Percentiles rank a stretch among this genome's conserved stretches.
Evolutionary conservation across 2,888 invertebrate species (phyloP).

Genomic region (Platerodrilus igneus): DNA sequence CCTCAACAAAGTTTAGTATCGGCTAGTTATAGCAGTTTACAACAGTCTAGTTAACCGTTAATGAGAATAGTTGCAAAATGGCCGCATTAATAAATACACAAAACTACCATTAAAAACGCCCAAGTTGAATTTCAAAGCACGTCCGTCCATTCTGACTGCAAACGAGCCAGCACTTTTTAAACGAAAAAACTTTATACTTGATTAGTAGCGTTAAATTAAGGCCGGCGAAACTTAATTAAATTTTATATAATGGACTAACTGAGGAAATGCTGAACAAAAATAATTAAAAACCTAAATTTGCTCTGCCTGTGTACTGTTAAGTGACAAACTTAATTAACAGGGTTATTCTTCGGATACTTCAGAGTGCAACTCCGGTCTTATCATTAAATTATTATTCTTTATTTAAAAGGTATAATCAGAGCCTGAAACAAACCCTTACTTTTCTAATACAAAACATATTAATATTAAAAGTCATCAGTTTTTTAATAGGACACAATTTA

Average conservation of each 20-base stretch:
- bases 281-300: slow-evolving; percentile 52
- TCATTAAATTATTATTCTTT: slow-evolving; percentile 43
- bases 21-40: too few relatives aligned
- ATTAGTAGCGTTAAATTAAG: slow-evolving; percentile 53
- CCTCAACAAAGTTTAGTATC: too few relatives aligned
- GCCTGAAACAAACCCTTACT: slow-evolving; percentile 14
- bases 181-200: slow-evolving; percentile 51
- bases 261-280: slow-evolving; percentile 52
- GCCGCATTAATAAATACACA: slow-evolving; percentile 24
- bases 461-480: neutral
- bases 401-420: slow-evolving; percentile 30
- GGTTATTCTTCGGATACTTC: slow-evolving; percentile 46
- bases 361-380: slow-evolving; percentile 40
- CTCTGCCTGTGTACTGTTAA: slow-evolving; percentile 46
- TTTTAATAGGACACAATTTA: slow-evolving; percentile 14
- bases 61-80: slow-evolving; percentile 14
- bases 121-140: slow-evolving; percentile 45
- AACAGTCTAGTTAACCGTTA: too few relatives aligned
- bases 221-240: slow-evolving; percentile 51
- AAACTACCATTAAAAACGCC: slow-evolving; percentile 43
- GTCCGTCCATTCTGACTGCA: slow-evolving; percentile 47
- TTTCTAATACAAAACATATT: neutral
- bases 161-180: slow-evolving; percentile 44
- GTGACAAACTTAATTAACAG: slow-evolving; percentile 52
- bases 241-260: slow-evolving; percentile 53